Conservation (phyloP, 2,797 vertebrate species). For the Cephalopachus bancanus region DNA sequence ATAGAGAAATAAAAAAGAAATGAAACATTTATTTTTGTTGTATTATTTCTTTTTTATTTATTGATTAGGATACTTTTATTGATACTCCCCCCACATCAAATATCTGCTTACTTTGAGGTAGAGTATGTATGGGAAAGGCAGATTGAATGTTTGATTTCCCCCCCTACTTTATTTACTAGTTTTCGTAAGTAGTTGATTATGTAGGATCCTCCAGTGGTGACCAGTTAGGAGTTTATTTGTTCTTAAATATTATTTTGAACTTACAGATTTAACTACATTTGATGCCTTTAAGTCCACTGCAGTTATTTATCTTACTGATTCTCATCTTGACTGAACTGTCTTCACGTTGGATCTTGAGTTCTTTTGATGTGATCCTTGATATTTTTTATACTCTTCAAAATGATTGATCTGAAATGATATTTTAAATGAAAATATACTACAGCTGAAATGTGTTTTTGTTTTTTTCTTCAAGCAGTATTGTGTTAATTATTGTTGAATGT, state of each 20-base stretch:
- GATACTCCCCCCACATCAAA: not conserved
- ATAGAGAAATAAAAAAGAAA: not conserved
- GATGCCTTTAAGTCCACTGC: not conserved
- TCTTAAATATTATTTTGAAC: slow-evolving; percentile 6
- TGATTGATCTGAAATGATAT: not conserved
- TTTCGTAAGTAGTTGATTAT: slow-evolving; percentile 15
- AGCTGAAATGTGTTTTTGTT: not conserved
- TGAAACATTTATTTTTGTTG: not conserved
- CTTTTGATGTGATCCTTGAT: not conserved
- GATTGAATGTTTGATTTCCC: not conserved
- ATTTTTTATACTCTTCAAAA: not conserved
- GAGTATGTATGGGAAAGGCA: not conserved
- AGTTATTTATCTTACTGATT: not conserved
- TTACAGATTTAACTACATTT: not conserved
- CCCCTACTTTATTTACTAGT: not conserved
- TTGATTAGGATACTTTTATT: not conserved
- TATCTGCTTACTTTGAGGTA: not conserved
- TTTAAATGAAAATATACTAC: not conserved
- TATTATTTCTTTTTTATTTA: not conserved
- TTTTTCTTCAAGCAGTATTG: not conserved
- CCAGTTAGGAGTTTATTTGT: not conserved
- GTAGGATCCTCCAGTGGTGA: not conserved
- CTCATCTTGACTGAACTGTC: not conserved
- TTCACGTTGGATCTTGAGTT: not conserved
- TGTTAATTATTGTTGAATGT: not conserved